phyloP scores from a whole-genome alignment of 2,113 vertebrate species.

The Protobothrops flavoviridis region DNA sequence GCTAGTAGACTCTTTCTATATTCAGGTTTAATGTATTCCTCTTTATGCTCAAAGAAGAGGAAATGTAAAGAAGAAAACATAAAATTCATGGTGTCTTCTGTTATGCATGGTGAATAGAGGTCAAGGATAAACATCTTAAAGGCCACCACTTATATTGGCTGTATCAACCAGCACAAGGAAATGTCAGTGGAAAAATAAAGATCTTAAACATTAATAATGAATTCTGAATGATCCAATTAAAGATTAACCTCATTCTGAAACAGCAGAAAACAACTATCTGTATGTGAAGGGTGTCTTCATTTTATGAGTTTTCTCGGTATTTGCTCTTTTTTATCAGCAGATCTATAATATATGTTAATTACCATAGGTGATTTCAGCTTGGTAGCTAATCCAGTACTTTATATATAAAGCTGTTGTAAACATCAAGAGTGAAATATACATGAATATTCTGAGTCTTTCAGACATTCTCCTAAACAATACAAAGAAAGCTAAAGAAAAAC shows the following conservation, averaged over 20 bases:
- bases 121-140: not conserved
- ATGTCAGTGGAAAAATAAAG: not conserved
- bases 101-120: not conserved
- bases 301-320: slow-evolving; percentile 18
- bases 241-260: not conserved
- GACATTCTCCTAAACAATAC: slow-evolving; percentile 27
- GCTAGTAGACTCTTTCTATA: not conserved
- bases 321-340: not conserved
- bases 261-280: not conserved
- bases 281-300: slow-evolving; percentile 7
- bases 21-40: not conserved
- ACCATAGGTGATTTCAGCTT: slow-evolving; percentile 31
- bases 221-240: not conserved
- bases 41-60: not conserved
- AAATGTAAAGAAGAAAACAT: not conserved
- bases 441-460: slow-evolving; percentile 25
- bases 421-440: slow-evolving; percentile 25
- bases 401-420: slow-evolving; percentile 43
- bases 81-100: not conserved
- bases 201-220: not conserved
- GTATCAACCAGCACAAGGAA: not conserved
- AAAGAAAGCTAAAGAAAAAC: not conserved
- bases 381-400: slow-evolving; percentile 43
- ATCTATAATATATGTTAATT: not conserved
- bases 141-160: not conserved